Evolutionary conservation across 2,888 invertebrate genomes (phyloP).

Genomic region (Mesorhabditis spiculigera): DNA sequence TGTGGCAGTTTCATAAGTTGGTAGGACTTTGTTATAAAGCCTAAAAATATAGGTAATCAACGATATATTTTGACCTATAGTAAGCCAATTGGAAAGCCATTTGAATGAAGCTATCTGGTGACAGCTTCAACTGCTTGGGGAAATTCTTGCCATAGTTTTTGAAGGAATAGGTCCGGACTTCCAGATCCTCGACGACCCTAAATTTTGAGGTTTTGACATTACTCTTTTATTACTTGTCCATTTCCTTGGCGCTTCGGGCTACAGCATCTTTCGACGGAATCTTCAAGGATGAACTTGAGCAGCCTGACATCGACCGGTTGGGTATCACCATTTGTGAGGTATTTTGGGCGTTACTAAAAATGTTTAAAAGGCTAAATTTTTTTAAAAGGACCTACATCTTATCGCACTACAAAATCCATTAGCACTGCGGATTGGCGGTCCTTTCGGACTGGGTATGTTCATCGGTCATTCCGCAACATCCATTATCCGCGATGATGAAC

Average conservation of each 20-base stretch:
- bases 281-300: slow-evolving; percentile 39
- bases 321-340: slow-evolving; percentile 14
- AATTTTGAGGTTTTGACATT: slow-evolving; percentile 17
- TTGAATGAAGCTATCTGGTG: slow-evolving; percentile 64
- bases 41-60: not conserved
- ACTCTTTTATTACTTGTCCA: slow-evolving; percentile 63
- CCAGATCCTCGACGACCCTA: slow-evolving; percentile 61
- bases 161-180: slow-evolving; percentile 61
- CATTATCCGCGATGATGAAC: slow-evolving; percentile 76
- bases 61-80: slow-evolving; percentile 41
- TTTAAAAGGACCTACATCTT: slow-evolving; percentile 67
- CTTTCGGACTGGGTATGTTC: slow-evolving; percentile 93
- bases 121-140: slow-evolving; percentile 62
- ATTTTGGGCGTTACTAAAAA: slow-evolving; percentile 21
- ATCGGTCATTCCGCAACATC: slow-evolving; percentile 79
- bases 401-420: slow-evolving; percentile 73
- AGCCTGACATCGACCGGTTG: slow-evolving; percentile 11
- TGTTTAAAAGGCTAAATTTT: not conserved
- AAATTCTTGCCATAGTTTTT: slow-evolving; percentile 64
- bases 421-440: slow-evolving; percentile 82
- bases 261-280: slow-evolving; percentile 67
- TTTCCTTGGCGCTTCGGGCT: slow-evolving; percentile 66
- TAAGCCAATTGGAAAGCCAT: slow-evolving; percentile 54
- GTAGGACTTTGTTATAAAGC: slow-evolving; percentile 67
- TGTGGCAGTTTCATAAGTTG: slow-evolving; percentile 88